phyloP scores from a whole-genome alignment of 1,140 invertebrate genomes.

The honey bee (Apis mellifera) region DNA sequence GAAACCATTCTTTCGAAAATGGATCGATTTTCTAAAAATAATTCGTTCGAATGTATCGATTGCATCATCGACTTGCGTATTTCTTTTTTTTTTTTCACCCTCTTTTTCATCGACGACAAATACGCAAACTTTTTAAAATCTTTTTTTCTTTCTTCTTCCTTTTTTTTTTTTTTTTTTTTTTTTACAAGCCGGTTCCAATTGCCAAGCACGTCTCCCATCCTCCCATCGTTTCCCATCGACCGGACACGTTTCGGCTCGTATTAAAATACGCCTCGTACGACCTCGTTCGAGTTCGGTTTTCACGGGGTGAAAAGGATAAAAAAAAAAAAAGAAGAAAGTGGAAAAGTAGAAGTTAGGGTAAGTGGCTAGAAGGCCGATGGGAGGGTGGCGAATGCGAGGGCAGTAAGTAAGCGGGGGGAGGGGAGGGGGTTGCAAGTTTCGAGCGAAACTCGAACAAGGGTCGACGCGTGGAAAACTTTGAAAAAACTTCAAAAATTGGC shows the following conservation, averaged over 20 bases:
- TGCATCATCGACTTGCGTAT: no score
- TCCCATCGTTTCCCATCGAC: neutral
- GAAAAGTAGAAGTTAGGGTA: slow-evolving; percentile 20
- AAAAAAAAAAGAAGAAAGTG: neutral
- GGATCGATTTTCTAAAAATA: no score
- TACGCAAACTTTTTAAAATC: no score
- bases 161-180: neutral
- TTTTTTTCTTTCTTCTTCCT: no score
- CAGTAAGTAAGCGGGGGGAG: neutral
- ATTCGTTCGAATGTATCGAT: no score
- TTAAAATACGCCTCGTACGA: slow-evolving; percentile 27
- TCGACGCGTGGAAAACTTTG: slow-evolving; percentile 27
- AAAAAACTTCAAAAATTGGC: neutral
- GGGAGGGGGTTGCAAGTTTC: slow-evolving; percentile 18
- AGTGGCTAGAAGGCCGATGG: neutral
- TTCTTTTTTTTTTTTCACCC: no score
- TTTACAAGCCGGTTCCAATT: neutral
- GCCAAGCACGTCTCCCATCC: neutral
- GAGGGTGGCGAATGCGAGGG: neutral
- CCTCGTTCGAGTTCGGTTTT: neutral
- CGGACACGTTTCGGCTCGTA: slow-evolving; percentile 21
- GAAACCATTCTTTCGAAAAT: no score
- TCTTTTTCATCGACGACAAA: no score
- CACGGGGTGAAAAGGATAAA: no score
- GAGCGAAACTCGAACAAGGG: slow-evolving; percentile 28